A percentile compares a stretch with the other conserved stretches of the same genome.
These are phyloP conservation scores for Zelostemma sp. DNA, from an alignment of 1,140 invertebrate species.

Conservation along the genomic window DNA sequence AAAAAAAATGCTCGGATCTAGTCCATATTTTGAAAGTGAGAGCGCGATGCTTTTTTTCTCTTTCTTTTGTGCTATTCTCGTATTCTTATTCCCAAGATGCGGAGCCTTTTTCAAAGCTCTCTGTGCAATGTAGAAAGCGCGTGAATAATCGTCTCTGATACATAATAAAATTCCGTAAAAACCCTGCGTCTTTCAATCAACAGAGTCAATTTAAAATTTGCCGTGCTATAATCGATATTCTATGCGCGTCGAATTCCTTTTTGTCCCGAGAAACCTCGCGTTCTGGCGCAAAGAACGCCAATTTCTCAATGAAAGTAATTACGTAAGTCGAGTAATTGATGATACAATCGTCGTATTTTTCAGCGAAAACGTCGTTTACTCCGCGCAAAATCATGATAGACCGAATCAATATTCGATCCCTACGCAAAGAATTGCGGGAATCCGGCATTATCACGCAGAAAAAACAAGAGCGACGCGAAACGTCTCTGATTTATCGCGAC, in stretches of 20 bases:
- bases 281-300: conserved; percentile 25
- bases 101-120: conserved; percentile 21
- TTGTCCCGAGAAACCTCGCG: conserved; percentile 25
- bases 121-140: conserved; percentile 33
- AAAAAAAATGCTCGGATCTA: no score
- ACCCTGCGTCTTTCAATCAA: conserved; percentile 22
- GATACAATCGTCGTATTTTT: background rate
- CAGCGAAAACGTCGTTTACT: background rate
- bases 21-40: conserved; percentile 40
- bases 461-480: no score
- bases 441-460: no score
- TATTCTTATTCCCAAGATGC: conserved; percentile 12
- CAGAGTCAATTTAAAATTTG: conserved; percentile 22
- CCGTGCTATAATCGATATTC: conserved; percentile 26
- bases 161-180: conserved; percentile 25
- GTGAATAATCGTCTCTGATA: conserved; percentile 11
- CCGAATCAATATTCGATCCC: no score
- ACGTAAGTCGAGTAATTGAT: conserved; percentile 11
- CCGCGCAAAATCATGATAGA: no score
- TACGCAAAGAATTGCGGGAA: no score
- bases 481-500: background rate
- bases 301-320: conserved; percentile 45
- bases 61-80: conserved; percentile 17
- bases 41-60: conserved; percentile 22
- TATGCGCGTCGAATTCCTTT: conserved; percentile 18